Evolutionary conservation across 35 echinoderm and acorn worm genomes (phyloP).

Genomic region (Chiridota heheva): DNA sequence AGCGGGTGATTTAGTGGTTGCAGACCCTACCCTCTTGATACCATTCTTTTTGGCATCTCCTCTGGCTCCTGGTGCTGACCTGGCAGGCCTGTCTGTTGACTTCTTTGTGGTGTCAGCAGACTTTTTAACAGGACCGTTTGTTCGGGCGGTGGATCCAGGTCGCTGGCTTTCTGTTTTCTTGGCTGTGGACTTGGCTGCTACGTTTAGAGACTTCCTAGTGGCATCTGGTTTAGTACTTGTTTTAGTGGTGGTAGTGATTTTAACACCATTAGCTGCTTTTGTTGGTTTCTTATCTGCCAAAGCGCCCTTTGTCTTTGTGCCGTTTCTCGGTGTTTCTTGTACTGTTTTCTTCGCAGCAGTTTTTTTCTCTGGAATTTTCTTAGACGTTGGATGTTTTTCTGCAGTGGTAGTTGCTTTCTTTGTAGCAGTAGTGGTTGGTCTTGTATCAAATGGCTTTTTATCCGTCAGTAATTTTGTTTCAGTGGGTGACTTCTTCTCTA

Average conservation of each 20-base stretch:
- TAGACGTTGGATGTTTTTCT: constrained; percentile 49
- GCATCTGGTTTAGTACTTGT: constrained; percentile 4
- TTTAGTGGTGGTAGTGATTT: constrained; percentile 19
- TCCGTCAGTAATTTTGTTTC: constrained; percentile 30
- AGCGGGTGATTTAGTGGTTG: constrained; percentile 33
- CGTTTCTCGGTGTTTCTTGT: not conserved
- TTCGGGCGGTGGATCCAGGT: constrained; percentile 57
- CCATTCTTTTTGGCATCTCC: constrained; percentile 52
- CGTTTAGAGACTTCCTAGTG: not conserved
- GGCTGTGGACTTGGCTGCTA: constrained; percentile 46
- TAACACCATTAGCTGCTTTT: constrained; percentile 12
- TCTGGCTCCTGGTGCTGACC: constrained; percentile 42
- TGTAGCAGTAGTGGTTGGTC: not conserved
- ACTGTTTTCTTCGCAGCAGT: constrained; percentile 38
- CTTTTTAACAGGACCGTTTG: constrained; percentile 41
- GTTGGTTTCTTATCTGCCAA: constrained; percentile 1
- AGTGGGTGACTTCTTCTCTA: constrained; percentile 41
- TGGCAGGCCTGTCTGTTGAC: constrained; percentile 48
- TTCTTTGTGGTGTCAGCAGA: constrained; percentile 61
- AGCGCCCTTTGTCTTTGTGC: constrained; percentile 15
- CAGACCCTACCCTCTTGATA: constrained; percentile 25
- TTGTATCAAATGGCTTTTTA: constrained; percentile 29
- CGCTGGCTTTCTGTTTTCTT: constrained; percentile 63
- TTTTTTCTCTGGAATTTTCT: constrained; percentile 41
- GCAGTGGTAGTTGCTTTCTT: constrained; percentile 47